Percentiles rank a stretch among this genome's conserved stretches.
Conservation (phyloP, 2,797 vertebrate species). For the Crocodylus rhombifer region DNA sequence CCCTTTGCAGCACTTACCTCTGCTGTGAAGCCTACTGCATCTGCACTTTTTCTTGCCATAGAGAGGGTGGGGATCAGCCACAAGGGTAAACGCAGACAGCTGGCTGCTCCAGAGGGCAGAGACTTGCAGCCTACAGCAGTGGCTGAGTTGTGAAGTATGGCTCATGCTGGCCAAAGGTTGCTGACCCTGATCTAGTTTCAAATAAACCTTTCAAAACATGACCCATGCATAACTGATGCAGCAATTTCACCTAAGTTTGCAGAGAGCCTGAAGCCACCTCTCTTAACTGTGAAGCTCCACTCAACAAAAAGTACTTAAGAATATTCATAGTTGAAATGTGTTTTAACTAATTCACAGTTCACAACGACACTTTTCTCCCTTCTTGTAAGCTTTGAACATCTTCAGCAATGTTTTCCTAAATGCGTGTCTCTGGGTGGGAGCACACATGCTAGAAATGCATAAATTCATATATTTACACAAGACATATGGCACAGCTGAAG, state of each 20-base stretch:
- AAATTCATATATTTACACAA: background rate
- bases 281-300: background rate
- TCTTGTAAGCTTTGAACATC: background rate
- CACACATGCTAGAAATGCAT: background rate
- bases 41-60: too few relatives aligned
- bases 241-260: background rate
- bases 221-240: background rate
- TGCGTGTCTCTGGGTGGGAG: background rate
- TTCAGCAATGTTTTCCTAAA: background rate
- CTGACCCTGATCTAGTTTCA: background rate
- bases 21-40: too few relatives aligned
- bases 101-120: background rate
- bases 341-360: background rate
- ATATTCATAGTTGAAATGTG: too few relatives aligned
- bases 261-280: background rate
- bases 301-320: background rate
- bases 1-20: too few relatives aligned
- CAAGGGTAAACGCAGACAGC: too few relatives aligned
- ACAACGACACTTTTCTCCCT: background rate
- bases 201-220: background rate
- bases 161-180: too few relatives aligned
- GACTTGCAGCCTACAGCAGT: background rate
- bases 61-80: too few relatives aligned
- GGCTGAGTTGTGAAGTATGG: too few relatives aligned
- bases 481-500: background rate